Evolutionary conservation across 2,888 invertebrate species (phyloP).

Genomic region (Epicampocera succincta): DNA sequence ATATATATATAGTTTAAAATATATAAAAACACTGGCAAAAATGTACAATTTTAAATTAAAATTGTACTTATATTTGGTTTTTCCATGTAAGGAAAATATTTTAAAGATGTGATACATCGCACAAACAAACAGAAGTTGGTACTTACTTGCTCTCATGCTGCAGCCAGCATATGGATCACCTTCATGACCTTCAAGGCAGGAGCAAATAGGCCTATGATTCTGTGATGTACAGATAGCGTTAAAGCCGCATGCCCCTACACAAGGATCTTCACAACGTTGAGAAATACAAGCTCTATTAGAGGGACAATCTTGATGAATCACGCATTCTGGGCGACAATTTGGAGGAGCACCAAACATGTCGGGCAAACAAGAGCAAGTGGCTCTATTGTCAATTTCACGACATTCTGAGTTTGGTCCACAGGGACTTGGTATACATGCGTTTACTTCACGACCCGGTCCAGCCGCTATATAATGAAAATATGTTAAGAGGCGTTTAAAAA

Average conservation of each 20-base stretch:
- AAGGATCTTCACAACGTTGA: conserved; percentile 88
- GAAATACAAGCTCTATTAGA: conserved; percentile 87
- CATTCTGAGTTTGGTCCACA: conserved; percentile 91
- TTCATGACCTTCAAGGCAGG: conserved; percentile 86
- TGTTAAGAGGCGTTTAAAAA: too few relatives aligned
- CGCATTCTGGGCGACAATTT: conserved; percentile 89
- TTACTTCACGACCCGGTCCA: conserved; percentile 82
- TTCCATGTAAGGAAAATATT: not conserved
- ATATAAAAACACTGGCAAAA: conserved; percentile 43
- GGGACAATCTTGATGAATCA: conserved; percentile 88
- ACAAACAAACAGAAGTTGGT: conserved; percentile 46
- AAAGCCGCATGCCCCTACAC: conserved; percentile 88
- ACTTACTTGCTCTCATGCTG: conserved; percentile 85
- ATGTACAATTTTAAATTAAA: conserved; percentile 38
- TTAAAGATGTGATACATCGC: not conserved
- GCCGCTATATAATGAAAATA: conserved; percentile 76
- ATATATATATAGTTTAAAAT: conserved; percentile 27
- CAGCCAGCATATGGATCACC: conserved; percentile 92
- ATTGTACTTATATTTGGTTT: conserved; percentile 4
- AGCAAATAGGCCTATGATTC: conserved; percentile 88
- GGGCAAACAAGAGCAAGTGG: conserved; percentile 88
- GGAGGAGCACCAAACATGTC: conserved; percentile 91
- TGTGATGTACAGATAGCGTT: conserved; percentile 87
- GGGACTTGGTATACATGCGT: conserved; percentile 88
- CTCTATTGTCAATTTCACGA: conserved; percentile 85